Base-by-base conservation (phyloP, 2,113 vertebrate genomes). In the Istiophorus platypterus region DNA sequence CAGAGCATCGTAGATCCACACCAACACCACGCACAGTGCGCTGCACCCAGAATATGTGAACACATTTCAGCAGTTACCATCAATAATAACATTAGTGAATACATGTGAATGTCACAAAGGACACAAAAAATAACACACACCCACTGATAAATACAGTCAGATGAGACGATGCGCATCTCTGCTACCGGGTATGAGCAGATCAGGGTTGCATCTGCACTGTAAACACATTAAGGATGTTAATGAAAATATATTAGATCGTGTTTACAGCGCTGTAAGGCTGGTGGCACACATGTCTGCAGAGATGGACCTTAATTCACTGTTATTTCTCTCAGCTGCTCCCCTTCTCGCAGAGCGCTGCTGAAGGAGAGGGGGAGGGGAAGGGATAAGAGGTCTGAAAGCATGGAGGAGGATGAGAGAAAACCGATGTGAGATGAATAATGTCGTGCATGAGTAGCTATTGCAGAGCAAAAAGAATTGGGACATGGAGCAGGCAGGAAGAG, bases 301-400 rank as follows among this genome's bases (percentile, higher is more conserved):
- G 54, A 92, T 77, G 74, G 64, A 76, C 27, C 13, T 68, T 92
- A 91, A 93, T 91, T 90, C 80, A 89, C 73, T 84, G 80, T 85
- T 89, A 89, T 65, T 83, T 86, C 73, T 84, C 85, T 93, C 93
- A 93, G 91, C 93, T 94, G 92, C 89, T 91, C 80, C 89, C 88
- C 85, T 82, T 89, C 84, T 78, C 68, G 4, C 65, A 37, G 58
- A 81, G 76, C 22, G 63, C 66, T 78, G 39, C 66, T 65, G 74
- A 78, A 79, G 76, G 47, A 75, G 83, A 86, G 83, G 69, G 87
- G 85, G 88, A 87, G 83, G 68, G 87, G 84, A 86, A 58, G 54
- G 64, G 78, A 54, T 71, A 49, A 51, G 39, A 54, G 64, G 5
- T 29, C 64, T 77, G 78, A 17, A 76, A 81, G 76, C 79, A 84